Percentiles rank a stretch among this genome's conserved stretches.
These are phyloP conservation scores for Balanococcus diminutus DNA, from an alignment of 2,888 invertebrate genomes.

Conservation along the genomic window DNA sequence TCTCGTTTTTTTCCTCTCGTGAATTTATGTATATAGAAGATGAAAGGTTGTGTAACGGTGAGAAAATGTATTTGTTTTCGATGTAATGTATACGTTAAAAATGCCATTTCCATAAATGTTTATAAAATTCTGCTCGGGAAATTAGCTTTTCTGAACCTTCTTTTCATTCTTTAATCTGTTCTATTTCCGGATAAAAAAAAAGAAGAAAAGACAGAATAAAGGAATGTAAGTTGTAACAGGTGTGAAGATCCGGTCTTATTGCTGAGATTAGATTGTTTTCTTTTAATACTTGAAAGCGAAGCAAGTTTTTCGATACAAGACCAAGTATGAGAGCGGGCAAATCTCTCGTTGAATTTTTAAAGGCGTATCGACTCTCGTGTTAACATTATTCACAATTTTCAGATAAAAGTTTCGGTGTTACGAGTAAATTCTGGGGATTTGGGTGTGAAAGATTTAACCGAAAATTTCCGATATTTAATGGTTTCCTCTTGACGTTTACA, in stretches of 20 bases:
- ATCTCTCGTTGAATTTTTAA: slow-evolving; percentile 35
- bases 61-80: slow-evolving; percentile 3
- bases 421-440: background rate
- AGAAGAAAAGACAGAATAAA: background rate
- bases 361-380: slow-evolving; percentile 26
- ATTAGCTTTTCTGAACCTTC: slow-evolving; percentile 6
- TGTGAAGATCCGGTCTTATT: slow-evolving; percentile 27
- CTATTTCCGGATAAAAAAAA: background rate
- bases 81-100: slow-evolving; percentile 35
- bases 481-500: slow-evolving; percentile 18
- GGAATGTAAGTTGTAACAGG: slow-evolving; percentile 26
- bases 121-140: slow-evolving; percentile 8
- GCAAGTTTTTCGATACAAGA: background rate
- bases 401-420: slow-evolving; percentile 31
- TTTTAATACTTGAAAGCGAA: background rate
- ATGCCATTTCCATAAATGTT: slow-evolving; percentile 40
- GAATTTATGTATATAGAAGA: slow-evolving; percentile 22
- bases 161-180: slow-evolving; percentile 19
- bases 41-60: slow-evolving; percentile 16
- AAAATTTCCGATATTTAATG: slow-evolving; percentile 22
- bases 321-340: background rate
- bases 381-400: slow-evolving; percentile 29
- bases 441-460: slow-evolving; percentile 30
- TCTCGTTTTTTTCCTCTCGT: background rate
- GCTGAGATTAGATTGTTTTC: background rate